Evolutionary conservation across 2,797 vertebrate species (phyloP).

Genomic region (Pampus argenteus): DNA sequence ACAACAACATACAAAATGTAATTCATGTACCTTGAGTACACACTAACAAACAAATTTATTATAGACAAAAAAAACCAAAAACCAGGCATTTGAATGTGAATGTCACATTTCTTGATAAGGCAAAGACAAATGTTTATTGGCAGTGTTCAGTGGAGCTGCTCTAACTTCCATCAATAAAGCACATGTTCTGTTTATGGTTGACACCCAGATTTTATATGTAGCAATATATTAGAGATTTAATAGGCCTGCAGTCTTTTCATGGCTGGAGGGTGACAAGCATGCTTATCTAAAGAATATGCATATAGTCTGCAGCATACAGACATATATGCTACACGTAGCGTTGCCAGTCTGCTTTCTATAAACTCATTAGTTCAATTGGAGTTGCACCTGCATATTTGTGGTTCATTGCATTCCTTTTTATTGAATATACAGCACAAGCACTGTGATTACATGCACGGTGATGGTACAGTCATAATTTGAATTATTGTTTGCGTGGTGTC

Average conservation of each 20-base stretch:
- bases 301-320: not conserved
- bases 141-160: slow-evolving; percentile 16
- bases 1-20: no score
- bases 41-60: slow-evolving; percentile 37
- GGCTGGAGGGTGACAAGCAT: slow-evolving; percentile 16
- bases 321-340: not conserved
- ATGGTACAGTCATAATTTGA: slow-evolving; percentile 22
- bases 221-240: slow-evolving; percentile 45
- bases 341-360: not conserved
- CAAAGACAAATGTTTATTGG: slow-evolving; percentile 34
- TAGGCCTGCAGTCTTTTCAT: not conserved
- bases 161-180: slow-evolving; percentile 41
- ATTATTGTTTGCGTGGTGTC: slow-evolving; percentile 27
- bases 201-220: slow-evolving; percentile 44
- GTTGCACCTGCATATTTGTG: not conserved
- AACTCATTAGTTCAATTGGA: not conserved
- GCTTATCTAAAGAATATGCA: slow-evolving; percentile 16
- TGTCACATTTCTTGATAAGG: slow-evolving; percentile 53
- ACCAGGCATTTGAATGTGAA: slow-evolving; percentile 22
- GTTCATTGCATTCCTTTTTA: slow-evolving; percentile 6
- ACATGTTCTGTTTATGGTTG: slow-evolving; percentile 39
- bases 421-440: slow-evolving; percentile 14
- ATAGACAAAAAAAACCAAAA: not conserved
- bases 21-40: slow-evolving; percentile 28
- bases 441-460: slow-evolving; percentile 9